These are phyloP conservation scores for Gymnocheta viridis DNA, from an alignment of 2,888 invertebrate genomes.

Conservation along the genomic window DNA sequence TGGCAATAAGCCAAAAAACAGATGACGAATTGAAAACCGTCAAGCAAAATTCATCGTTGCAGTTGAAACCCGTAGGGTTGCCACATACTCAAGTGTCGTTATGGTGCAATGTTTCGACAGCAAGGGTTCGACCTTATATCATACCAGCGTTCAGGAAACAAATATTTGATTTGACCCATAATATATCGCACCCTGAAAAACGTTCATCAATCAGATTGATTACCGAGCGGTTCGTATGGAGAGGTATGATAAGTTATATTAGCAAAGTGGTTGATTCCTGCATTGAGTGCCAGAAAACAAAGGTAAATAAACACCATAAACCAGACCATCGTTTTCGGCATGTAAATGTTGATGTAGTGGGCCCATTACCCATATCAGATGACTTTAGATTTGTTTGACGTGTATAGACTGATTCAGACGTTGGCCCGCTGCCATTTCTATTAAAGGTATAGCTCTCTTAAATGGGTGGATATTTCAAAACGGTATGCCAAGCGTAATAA, in stretches of 20 bases:
- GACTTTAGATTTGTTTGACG: background rate
- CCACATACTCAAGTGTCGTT: too few species aligned
- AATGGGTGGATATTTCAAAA: background rate
- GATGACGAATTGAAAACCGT: background rate
- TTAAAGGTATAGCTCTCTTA: background rate
- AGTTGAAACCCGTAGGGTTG: background rate
- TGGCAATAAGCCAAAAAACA: background rate
- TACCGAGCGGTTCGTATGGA: background rate
- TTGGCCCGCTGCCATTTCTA: background rate
- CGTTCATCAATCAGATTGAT: background rate
- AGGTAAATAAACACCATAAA: background rate
- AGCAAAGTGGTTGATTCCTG: background rate
- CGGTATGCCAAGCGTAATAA: background rate
- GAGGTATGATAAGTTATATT: background rate
- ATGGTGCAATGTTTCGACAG: background rate
- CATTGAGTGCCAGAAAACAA: background rate
- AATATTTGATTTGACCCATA: background rate
- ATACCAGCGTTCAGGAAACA: background rate
- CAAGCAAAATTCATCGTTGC: background rate
- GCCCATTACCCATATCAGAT: constrained; percentile 1
- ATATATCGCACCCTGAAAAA: background rate
- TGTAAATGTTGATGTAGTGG: constrained; percentile 1
- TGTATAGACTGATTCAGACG: constrained; percentile 13
- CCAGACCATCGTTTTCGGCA: background rate
- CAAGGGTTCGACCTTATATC: background rate